Percentiles rank a stretch among this genome's conserved stretches.
Evolutionary conservation across 2,888 invertebrate genomes (phyloP).

Genomic region (Metallyticus violacea): DNA sequence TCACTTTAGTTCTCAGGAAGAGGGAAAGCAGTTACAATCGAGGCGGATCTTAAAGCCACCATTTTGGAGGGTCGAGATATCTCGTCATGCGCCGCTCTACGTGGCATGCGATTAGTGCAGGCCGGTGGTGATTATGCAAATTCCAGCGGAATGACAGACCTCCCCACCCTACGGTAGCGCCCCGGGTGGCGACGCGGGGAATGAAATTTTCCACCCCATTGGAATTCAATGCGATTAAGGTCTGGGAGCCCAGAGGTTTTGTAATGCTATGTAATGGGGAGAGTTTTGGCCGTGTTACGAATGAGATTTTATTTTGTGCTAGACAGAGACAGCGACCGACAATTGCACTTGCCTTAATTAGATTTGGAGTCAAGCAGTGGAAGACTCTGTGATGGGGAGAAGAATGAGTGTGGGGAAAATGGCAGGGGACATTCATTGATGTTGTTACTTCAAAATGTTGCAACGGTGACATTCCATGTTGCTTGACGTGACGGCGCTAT

Average conservation of each 20-base stretch:
- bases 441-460: neutral
- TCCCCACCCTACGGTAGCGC: neutral
- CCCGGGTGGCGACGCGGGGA: constrained; percentile 37
- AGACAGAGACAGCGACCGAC: constrained; percentile 29
- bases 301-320: constrained; percentile 36
- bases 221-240: constrained; percentile 51
- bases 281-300: constrained; percentile 34
- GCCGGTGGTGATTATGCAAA: constrained; percentile 32
- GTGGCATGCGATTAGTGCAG: constrained; percentile 9
- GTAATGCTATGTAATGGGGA: constrained; percentile 31
- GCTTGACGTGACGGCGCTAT: no score
- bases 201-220: constrained; percentile 54
- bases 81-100: no score
- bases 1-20: no score
- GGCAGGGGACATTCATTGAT: neutral
- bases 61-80: no score
- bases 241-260: constrained; percentile 24
- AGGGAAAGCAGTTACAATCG: no score
- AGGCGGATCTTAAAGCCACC: no score
- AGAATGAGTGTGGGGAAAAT: neutral
- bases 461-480: no score
- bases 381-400: constrained; percentile 18
- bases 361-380: constrained; percentile 33
- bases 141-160: constrained; percentile 30
- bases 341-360: constrained; percentile 32